Percentiles rank a stretch among this genome's conserved stretches.
Conservation (phyloP, 2,797 vertebrate species). For the Sebastes jordani region DNA sequence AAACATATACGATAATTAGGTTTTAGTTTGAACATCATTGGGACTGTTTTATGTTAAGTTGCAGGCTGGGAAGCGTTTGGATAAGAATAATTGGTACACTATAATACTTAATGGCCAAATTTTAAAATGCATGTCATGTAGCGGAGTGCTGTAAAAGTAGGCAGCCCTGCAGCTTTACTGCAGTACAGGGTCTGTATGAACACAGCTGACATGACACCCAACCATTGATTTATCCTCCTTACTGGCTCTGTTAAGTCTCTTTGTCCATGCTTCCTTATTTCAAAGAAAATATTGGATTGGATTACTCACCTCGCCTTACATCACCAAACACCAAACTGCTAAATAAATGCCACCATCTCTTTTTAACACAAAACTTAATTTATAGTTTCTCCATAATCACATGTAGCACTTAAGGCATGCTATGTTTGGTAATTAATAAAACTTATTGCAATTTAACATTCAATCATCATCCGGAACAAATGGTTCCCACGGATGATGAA, state of each 20-base stretch:
- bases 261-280: background rate
- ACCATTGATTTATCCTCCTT: background rate
- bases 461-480: background rate
- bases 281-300: background rate
- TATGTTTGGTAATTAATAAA: background rate
- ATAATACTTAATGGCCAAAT: background rate
- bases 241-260: background rate
- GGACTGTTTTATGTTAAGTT: background rate
- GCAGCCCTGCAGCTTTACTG: background rate
- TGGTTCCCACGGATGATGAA: background rate
- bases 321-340: background rate
- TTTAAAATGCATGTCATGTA: background rate
- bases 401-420: background rate
- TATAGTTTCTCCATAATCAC: background rate
- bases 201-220: slow-evolving; percentile 1
- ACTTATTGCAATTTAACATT: background rate
- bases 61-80: background rate
- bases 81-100: background rate
- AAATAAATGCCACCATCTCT: background rate
- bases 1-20: background rate
- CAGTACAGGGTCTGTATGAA: background rate
- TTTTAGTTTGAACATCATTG: background rate
- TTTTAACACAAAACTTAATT: background rate
- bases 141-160: background rate
- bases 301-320: background rate